Conservation (phyloP, 2,888 invertebrate genomes). For the Oxyteleia sp. region DNA sequence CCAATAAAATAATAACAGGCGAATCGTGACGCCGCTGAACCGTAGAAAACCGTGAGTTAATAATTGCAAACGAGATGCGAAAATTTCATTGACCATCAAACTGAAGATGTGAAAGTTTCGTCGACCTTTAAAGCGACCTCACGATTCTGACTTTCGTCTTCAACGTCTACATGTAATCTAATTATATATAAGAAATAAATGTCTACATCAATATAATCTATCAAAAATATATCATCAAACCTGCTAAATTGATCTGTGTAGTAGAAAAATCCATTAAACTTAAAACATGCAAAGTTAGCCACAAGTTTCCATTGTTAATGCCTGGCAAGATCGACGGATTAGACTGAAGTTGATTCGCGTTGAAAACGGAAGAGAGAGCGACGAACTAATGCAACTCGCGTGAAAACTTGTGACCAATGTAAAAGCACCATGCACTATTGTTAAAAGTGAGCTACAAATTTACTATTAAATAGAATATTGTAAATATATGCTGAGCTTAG, state of each 20-base stretch:
- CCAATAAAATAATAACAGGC: constrained; percentile 65
- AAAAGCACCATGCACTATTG: constrained; percentile 87
- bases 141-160: constrained; percentile 26
- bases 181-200: constrained; percentile 66
- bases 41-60: too few relatives aligned
- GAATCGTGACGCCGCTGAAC: constrained; percentile 44
- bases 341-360: too few relatives aligned
- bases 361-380: too few relatives aligned
- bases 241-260: constrained; percentile 72
- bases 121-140: too few relatives aligned
- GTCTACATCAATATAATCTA: constrained; percentile 59
- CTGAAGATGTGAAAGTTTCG: too few relatives aligned
- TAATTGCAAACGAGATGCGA: too few relatives aligned
- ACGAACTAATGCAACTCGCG: too few relatives aligned
- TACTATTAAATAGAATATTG: constrained; percentile 86
- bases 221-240: constrained; percentile 76
- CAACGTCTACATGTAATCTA: constrained; percentile 43
- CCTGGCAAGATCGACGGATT: too few relatives aligned
- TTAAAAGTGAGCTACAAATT: constrained; percentile 87
- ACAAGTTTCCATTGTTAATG: too few relatives aligned
- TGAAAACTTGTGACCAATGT: constrained; percentile 81
- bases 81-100: too few relatives aligned
- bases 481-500: constrained; percentile 86
- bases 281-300: constrained; percentile 65
- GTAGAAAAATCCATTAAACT: constrained; percentile 65